These are phyloP conservation scores for Drosophila mojavensis DNA, from an alignment of 1,140 invertebrate genomes.

Conservation along the genomic window DNA sequence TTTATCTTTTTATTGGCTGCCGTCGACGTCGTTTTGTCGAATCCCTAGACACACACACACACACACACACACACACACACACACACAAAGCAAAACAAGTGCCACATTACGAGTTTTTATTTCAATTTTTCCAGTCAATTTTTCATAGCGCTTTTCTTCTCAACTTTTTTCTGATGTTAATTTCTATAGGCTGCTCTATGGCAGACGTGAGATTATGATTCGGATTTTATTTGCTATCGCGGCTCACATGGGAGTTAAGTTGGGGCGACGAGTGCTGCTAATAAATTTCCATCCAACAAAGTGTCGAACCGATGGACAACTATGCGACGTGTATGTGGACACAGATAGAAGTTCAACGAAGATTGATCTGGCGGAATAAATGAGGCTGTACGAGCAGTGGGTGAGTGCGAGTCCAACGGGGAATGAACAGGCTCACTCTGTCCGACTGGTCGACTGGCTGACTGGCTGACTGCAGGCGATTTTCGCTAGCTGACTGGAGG, in stretches of 20 bases:
- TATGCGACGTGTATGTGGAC: constrained; percentile 53
- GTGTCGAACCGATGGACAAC: constrained; percentile 75
- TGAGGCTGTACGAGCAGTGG: constrained; percentile 46
- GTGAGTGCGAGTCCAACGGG: constrained; percentile 23
- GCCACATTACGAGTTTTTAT: constrained; percentile 56
- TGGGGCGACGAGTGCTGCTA: constrained; percentile 45
- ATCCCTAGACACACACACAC: constrained; percentile 26
- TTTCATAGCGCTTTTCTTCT: constrained; percentile 50
- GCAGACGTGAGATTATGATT: constrained; percentile 35
- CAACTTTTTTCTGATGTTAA: constrained; percentile 28
- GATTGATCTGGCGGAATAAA: constrained; percentile 83
- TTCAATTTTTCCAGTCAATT: constrained; percentile 40
- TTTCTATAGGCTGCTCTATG: constrained; percentile 9
- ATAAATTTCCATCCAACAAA: constrained; percentile 82
- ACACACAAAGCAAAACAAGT: constrained; percentile 43
- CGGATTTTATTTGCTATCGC: constrained; percentile 32
- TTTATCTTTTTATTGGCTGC: constrained; percentile 80
- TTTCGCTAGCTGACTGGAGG: constrained; percentile 58
- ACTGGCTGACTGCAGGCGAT: constrained; percentile 67
- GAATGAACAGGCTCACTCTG: constrained; percentile 19
- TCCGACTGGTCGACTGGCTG: background rate
- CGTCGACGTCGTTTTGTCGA: constrained; percentile 32
- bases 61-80: background rate
- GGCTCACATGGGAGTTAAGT: constrained; percentile 15
- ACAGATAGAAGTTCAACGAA: constrained; percentile 70